Conservation (phyloP, 1,140 invertebrate genomes). For the Drosophila sproati region DNA sequence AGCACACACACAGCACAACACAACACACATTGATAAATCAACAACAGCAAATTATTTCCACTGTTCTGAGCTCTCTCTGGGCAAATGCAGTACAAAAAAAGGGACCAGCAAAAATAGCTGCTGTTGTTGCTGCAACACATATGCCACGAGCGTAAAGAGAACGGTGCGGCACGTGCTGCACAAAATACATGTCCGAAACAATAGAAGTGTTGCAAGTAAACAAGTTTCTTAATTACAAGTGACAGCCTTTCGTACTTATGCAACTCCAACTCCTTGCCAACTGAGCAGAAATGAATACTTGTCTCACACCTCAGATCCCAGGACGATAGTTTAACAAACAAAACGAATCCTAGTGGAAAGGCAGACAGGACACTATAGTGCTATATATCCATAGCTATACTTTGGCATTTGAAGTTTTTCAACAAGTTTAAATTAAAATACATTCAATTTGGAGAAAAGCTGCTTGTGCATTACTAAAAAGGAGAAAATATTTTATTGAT, state of each 20-base stretch:
- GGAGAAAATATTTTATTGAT: too few species aligned
- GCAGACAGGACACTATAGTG: too few species aligned
- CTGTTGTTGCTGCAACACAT: slow-evolving; percentile 17
- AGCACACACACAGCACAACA: neutral
- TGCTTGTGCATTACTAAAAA: too few species aligned
- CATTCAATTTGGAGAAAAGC: too few species aligned
- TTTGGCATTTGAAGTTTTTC: too few species aligned
- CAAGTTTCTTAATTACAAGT: slow-evolving; percentile 48
- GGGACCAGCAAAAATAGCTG: neutral
- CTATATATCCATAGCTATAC: too few species aligned
- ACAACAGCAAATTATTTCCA: slow-evolving; percentile 52
- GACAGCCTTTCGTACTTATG: slow-evolving; percentile 45
- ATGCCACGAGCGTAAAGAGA: slow-evolving; percentile 26
- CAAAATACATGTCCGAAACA: slow-evolving; percentile 8
- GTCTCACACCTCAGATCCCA: too few species aligned
- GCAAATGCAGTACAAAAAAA: neutral
- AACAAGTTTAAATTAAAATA: too few species aligned
- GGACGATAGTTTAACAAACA: too few species aligned
- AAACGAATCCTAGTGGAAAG: too few species aligned
- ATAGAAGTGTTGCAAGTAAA: slow-evolving; percentile 38
- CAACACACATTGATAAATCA: slow-evolving; percentile 32
- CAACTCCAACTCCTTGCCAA: neutral
- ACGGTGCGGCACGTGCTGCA: neutral
- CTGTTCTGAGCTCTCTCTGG: slow-evolving; percentile 19
- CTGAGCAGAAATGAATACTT: neutral